Conservation (phyloP, 2,797 vertebrate genomes). For the Anolis apletophallus region DNA sequence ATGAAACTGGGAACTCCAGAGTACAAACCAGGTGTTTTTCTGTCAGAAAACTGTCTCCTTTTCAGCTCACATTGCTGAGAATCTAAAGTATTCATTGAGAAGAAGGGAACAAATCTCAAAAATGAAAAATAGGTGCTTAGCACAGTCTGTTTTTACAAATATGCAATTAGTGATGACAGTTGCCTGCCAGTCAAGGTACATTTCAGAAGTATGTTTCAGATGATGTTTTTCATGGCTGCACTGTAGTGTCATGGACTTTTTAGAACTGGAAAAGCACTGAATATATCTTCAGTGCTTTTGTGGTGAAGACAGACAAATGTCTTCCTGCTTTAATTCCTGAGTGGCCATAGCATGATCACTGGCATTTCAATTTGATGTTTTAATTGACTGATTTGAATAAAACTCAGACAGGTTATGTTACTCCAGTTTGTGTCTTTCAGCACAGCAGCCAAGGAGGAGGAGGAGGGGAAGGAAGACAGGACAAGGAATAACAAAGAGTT, state of each 20-base stretch:
- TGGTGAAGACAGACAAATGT: conserved; percentile 75
- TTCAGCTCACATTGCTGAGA: not conserved
- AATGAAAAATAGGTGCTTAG: conserved; percentile 23
- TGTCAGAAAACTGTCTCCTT: not conserved
- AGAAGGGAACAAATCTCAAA: accelerated
- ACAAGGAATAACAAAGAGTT: conserved; percentile 70
- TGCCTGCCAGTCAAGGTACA: conserved; percentile 51
- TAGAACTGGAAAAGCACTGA: conserved; percentile 56
- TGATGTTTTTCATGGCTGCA: conserved; percentile 70
- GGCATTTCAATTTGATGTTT: conserved; percentile 77
- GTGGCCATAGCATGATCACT: conserved; percentile 70
- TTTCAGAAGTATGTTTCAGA: conserved; percentile 60
- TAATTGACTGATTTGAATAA: conserved; percentile 83
- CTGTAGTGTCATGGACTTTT: conserved; percentile 60
- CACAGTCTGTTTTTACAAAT: conserved; percentile 17
- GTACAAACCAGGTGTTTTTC: not conserved
- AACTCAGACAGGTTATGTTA: conserved; percentile 78
- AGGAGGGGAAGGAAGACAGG: conserved; percentile 52
- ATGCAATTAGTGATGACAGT: conserved; percentile 57
- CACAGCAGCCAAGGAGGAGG: conserved; percentile 73
- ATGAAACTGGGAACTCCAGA: not conserved
- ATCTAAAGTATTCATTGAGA: not conserved
- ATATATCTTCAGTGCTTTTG: conserved; percentile 55
- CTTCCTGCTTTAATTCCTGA: conserved; percentile 77
- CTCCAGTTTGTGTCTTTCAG: conserved; percentile 69